These are phyloP conservation scores for Drosophila kohkoa DNA, from an alignment of 1,140 invertebrate species.

Conservation along the genomic window DNA sequence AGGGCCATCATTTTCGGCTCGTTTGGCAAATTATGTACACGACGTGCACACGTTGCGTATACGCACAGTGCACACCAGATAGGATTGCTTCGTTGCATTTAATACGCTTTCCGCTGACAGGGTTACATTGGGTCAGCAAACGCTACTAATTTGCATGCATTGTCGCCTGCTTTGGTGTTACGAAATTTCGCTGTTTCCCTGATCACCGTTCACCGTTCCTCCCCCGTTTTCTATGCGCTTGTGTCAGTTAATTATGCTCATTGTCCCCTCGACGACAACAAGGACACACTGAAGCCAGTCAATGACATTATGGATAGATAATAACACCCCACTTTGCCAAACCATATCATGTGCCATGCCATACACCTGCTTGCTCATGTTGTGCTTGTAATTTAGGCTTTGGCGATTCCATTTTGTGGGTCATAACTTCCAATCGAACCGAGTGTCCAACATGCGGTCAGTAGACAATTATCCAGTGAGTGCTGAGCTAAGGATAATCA, in stretches of 20 bases:
- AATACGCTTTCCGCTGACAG: background rate
- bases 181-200: slow-evolving; percentile 5
- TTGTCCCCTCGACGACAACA: slow-evolving; percentile 19
- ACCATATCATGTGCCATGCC: background rate
- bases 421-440: slow-evolving; percentile 60
- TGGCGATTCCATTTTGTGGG: slow-evolving; percentile 51
- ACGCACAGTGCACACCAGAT: slow-evolving; percentile 19
- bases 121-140: slow-evolving; percentile 54
- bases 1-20: background rate
- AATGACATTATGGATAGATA: slow-evolving; percentile 69
- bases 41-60: slow-evolving; percentile 15
- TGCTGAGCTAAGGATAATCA: too few relatives aligned
- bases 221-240: background rate
- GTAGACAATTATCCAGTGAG: background rate
- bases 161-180: slow-evolving; percentile 51
- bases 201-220: background rate
- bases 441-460: slow-evolving; percentile 48
- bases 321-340: slow-evolving; percentile 42
- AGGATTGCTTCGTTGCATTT: slow-evolving; percentile 23
- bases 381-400: slow-evolving; percentile 60
- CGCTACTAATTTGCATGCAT: slow-evolving; percentile 70
- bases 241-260: slow-evolving; percentile 67
- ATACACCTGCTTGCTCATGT: slow-evolving; percentile 23
- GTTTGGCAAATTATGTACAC: slow-evolving; percentile 4
- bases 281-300: slow-evolving; percentile 29